A percentile compares a stretch with the other conserved stretches of the same genome.
phyloP scores from a whole-genome alignment of 2,888 invertebrate genomes.

The Synergus laeviventris region DNA sequence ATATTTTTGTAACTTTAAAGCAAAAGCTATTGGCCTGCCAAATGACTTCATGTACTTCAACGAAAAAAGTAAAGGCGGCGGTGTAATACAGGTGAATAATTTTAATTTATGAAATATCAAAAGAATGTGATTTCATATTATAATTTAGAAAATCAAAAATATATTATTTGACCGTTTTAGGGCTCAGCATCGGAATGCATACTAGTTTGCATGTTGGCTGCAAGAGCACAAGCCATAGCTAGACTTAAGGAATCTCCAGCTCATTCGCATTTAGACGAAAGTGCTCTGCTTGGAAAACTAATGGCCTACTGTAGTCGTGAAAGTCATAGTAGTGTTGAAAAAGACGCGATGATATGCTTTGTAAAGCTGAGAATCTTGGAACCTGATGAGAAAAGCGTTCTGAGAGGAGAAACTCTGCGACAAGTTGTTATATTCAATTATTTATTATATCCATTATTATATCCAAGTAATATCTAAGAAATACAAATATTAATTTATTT shows the following conservation, averaged over 20 bases:
- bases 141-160: background rate
- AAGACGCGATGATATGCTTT: constrained; percentile 95
- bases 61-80: constrained; percentile 93
- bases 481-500: too few species aligned
- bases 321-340: constrained; percentile 94
- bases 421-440: constrained; percentile 79
- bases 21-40: constrained; percentile 94
- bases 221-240: constrained; percentile 92
- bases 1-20: constrained; percentile 73
- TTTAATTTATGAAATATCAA: background rate
- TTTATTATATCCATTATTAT: background rate
- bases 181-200: constrained; percentile 98
- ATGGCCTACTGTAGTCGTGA: constrained; percentile 96
- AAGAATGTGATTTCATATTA: too few species aligned
- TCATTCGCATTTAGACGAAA: constrained; percentile 93
- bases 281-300: constrained; percentile 91
- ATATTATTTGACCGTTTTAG: constrained; percentile 76
- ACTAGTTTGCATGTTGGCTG: constrained; percentile 93
- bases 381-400: constrained; percentile 88
- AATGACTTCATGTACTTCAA: constrained; percentile 90
- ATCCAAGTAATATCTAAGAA: too few species aligned
- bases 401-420: constrained; percentile 87
- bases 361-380: constrained; percentile 93
- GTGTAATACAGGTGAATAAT: constrained; percentile 89
- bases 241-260: constrained; percentile 84